Conservation (phyloP, 2,888 invertebrate species). For the Andrena bucephala region DNA sequence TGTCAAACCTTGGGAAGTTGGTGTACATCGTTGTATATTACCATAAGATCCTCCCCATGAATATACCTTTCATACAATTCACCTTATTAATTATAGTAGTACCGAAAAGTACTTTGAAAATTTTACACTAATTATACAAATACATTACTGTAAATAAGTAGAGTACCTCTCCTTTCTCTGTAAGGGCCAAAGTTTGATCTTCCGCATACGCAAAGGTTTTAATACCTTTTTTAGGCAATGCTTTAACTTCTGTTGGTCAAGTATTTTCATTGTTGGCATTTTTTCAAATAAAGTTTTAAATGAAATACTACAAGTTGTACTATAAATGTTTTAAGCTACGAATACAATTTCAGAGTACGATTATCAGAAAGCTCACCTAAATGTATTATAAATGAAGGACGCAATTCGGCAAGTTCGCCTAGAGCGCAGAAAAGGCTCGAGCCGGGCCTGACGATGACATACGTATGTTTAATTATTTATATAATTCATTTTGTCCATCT, state of each 20-base stretch:
- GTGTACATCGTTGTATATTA: constrained; percentile 73
- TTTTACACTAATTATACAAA: neutral
- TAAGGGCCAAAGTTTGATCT: constrained; percentile 88
- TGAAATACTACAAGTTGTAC: constrained; percentile 83
- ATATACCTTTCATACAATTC: constrained; percentile 83
- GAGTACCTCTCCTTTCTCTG: constrained; percentile 85
- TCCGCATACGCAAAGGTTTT: constrained; percentile 86
- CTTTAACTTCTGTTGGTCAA: constrained; percentile 85
- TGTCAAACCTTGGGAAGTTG: constrained; percentile 85
- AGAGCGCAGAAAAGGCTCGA: no score
- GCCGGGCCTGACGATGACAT: no score
- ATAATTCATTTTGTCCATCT: no score
- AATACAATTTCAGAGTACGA: no score
- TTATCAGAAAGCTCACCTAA: no score
- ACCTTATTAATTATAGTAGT: constrained; percentile 77
- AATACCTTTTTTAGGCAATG: constrained; percentile 70
- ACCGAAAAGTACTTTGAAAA: neutral
- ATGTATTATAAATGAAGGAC: no score
- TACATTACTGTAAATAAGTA: neutral
- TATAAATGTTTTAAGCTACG: no score
- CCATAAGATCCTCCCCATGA: constrained; percentile 85
- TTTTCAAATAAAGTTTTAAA: no score
- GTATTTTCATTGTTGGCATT: constrained; percentile 65
- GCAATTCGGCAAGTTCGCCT: no score
- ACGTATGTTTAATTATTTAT: no score